Conservation (phyloP, 1,140 invertebrate species). For the Microplitis demolitor region DNA sequence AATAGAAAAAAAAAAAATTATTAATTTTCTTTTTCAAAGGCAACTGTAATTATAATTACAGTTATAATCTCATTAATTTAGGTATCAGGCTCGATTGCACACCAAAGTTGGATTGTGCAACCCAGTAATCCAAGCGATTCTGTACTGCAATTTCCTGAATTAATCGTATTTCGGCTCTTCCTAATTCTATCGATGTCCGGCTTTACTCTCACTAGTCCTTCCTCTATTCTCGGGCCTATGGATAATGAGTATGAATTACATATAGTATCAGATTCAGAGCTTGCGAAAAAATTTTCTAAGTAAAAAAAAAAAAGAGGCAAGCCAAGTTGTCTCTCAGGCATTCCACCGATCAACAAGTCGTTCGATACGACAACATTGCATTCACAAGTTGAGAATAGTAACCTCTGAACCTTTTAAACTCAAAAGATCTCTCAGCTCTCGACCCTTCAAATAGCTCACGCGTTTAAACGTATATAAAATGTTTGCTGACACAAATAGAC, state of each 20-base stretch:
- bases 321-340: background rate
- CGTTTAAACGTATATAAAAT: conserved; percentile 11
- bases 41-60: background rate
- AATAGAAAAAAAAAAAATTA: too few relatives aligned
- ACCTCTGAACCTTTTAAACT: conserved; percentile 31
- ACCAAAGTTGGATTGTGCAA: conserved; percentile 6
- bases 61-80: background rate
- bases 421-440: conserved; percentile 4
- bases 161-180: conserved; percentile 22
- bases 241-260: background rate
- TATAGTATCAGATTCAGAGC: too few relatives aligned
- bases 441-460: conserved; percentile 38
- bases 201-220: background rate
- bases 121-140: conserved; percentile 11
- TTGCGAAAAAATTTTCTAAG: background rate
- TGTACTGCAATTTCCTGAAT: conserved; percentile 24
- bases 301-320: background rate
- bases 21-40: too few relatives aligned
- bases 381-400: conserved; percentile 38
- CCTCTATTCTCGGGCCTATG: background rate
- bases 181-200: conserved; percentile 22
- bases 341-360: conserved; percentile 39
- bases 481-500: too few relatives aligned
- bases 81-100: conserved; percentile 10
- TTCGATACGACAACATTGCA: background rate